Evolutionary conservation across 2,888 invertebrate genomes (phyloP).

Genomic region (Apocheima hispidaria): DNA sequence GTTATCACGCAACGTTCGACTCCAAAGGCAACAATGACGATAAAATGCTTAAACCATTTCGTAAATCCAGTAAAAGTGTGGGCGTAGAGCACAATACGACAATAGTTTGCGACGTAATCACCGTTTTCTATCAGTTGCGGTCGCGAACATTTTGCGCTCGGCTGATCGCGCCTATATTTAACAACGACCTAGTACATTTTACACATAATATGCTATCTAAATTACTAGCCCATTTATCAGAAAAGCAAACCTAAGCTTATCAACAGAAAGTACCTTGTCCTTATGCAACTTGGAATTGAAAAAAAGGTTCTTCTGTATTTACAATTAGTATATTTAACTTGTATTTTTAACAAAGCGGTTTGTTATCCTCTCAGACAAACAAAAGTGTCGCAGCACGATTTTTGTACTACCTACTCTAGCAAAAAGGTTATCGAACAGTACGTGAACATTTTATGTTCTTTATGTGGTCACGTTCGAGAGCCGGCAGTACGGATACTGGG

Average conservation of each 20-base stretch:
- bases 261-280: conserved; percentile 1
- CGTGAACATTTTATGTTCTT: conserved; percentile 33
- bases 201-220: conserved; percentile 46
- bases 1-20: conserved; percentile 71
- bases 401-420: conserved; percentile 8
- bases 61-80: conserved; percentile 82
- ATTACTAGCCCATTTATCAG: conserved; percentile 5
- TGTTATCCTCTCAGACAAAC: conserved; percentile 15
- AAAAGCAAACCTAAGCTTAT: neutral
- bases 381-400: conserved; percentile 20
- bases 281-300: conserved; percentile 12
- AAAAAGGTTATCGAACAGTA: conserved; percentile 28
- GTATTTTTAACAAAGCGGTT: conserved; percentile 20
- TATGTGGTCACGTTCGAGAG: conserved; percentile 44
- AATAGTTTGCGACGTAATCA: conserved; percentile 79
- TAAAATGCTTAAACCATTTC: conserved; percentile 74
- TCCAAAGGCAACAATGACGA: conserved; percentile 63
- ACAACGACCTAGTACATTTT: conserved; percentile 49
- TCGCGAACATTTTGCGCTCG: conserved; percentile 77
- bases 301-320: conserved; percentile 9
- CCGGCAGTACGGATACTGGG: conserved; percentile 23
- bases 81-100: conserved; percentile 79
- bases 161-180: conserved; percentile 59
- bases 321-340: conserved; percentile 3
- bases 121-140: conserved; percentile 83